Base-by-base conservation (phyloP, 2,888 invertebrate genomes). In the Zonitis immaculata region DNA sequence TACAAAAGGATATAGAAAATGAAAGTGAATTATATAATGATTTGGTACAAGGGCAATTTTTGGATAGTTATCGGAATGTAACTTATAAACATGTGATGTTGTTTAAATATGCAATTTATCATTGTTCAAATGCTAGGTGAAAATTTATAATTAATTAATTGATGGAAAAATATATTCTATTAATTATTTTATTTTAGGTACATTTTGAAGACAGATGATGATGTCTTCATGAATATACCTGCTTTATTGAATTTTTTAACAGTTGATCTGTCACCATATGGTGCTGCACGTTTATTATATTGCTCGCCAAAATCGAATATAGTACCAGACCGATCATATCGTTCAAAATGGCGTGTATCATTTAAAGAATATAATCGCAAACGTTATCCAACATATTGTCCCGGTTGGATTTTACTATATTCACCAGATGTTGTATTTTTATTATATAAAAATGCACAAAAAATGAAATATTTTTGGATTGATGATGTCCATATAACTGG, bases 21-120 rank as follows among this genome's bases (percentile, higher is more conserved):
- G 89, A 90, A 67, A 82, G 83, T 65, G 66, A 67, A 0, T 66
- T 72, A 0, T 79, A 83, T 64, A 78, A 78, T 0, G 92, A 92
- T 66, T 77, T 92, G 47, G 80, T 91, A 14, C 88, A 90, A 68
- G 91, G 91, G 0, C 84, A 80, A 52, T 92, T 91, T 66, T 61
- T 80, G 35, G 92, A 92, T 74, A 80, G 85, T 0, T 92, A 92
- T 67, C 79, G 85, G 46, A 92, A 92, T 72, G 81, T 92, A 75
- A 91, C 91, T 0, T 87, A 91, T 65, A 92, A 92, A 68, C 90
- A 91, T 71, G 85, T 88, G 6, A 89, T 89, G 83, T 87, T 85
- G 0, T 77, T 91, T 42, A 89, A 90, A 68, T 91, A 91, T 86
- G 83, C 85, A 16, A 76, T 81, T 1, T 85, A 84, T 64, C 82